Base-by-base conservation (phyloP, 1,140 invertebrate genomes). In the Zaprionus ornatus region DNA sequence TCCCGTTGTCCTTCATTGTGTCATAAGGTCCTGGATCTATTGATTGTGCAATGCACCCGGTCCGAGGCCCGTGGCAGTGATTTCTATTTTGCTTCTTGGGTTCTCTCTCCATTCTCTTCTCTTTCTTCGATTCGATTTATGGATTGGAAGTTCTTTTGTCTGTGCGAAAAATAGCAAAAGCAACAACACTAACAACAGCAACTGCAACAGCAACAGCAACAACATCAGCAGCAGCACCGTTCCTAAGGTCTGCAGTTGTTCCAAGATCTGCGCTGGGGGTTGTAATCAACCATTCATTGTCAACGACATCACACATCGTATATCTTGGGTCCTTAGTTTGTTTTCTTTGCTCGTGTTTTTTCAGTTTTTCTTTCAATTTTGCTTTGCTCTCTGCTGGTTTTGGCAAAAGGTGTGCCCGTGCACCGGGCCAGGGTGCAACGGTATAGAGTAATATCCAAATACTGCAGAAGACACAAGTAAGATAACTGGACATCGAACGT, bases 231-330 rank as follows among this genome's bases (percentile, higher is more conserved):
- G 3, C 17, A 21, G 19, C 9, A 23, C 19, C 45, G 17, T 50
- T 52, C 70, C 50, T 62, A 32, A 59, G 63, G 50, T 67, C 71
- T 35, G 65, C 65, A 78, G 67, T 71, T 76, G 59, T 61, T 67
- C 37, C 10, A 65, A 61, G 69, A 45, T 74, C 67, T 60, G 67
- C 52, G 21, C 40, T 79, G 56, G 42, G 66, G 68, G 67, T 56
- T 73, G 81, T 72, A 90, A 90, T 90, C 86, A 90, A 82, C 78
- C 80, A 82, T 90, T 91, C 82, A 91, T 92, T 92, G 91, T 92
- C 91, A 92, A 91, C 91, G 85, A 86, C 75, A 92, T 92, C 87
- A 92, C 91, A 92, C 91, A 92, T 92, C 91, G 77, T 91, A 90
- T 90, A 91, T 90, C 87, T 77, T 80, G 74, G 63, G 68, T 15